Percentiles rank a stretch among this genome's conserved stretches.
phyloP scores from a whole-genome alignment of 2,113 vertebrate species.

The Microcebus griseorufus region DNA sequence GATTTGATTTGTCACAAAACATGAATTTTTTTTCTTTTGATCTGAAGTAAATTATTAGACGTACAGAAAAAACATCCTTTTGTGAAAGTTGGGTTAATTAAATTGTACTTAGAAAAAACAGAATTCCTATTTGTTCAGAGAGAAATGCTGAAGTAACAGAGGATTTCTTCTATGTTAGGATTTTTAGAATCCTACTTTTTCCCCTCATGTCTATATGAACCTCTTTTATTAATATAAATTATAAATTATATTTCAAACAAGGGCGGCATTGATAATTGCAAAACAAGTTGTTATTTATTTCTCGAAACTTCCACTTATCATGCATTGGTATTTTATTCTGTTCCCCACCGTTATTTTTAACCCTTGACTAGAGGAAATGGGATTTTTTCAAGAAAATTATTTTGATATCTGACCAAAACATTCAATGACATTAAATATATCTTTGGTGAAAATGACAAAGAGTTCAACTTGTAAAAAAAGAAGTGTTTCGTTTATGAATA shows the following conservation, averaged over 20 bases:
- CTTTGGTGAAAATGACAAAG: conserved; percentile 7
- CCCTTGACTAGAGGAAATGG: neutral
- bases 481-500: neutral
- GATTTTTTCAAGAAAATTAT: neutral
- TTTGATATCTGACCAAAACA: neutral
- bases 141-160: neutral
- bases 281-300: neutral
- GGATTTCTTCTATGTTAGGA: neutral
- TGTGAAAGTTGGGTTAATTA: neutral
- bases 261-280: neutral
- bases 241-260: neutral
- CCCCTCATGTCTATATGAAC: neutral
- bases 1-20: neutral
- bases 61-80: neutral
- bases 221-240: conserved; percentile 25
- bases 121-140: neutral
- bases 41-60: neutral
- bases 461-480: neutral
- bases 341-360: neutral
- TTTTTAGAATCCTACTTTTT: neutral
- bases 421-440: neutral
- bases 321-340: neutral
- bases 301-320: neutral
- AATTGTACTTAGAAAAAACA: neutral
- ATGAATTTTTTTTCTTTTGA: conserved; percentile 24